Evolutionary conservation across 2,113 vertebrate species (phyloP).

Genomic region (Tinamus guttatus): DNA sequence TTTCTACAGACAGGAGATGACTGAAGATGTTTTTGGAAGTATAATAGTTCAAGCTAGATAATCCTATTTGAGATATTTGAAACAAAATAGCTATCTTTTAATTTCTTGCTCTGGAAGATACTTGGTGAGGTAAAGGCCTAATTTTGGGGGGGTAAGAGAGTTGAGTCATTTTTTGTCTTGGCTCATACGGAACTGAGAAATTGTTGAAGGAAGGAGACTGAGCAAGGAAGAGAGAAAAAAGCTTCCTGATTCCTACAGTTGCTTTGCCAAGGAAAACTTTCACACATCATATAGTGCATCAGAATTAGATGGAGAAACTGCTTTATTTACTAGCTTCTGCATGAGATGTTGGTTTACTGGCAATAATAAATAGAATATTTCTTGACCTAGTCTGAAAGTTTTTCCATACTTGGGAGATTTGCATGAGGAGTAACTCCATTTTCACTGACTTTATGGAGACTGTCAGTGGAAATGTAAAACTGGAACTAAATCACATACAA

Average conservation of each 20-base stretch:
- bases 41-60: background rate
- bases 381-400: background rate
- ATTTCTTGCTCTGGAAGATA: background rate
- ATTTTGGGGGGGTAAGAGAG: background rate
- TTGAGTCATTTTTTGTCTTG: background rate
- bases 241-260: background rate
- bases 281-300: background rate
- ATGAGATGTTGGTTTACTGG: background rate
- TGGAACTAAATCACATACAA: slow-evolving; percentile 6
- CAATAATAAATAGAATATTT: background rate
- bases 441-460: slow-evolving; percentile 21
- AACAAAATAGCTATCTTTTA: background rate
- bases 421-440: slow-evolving; percentile 44
- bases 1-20: background rate
- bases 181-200: background rate
- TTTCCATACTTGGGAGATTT: background rate
- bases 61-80: background rate
- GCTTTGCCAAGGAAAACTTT: slow-evolving; percentile 19
- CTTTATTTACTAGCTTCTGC: slow-evolving; percentile 41
- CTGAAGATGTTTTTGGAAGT: background rate
- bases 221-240: background rate
- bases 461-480: slow-evolving; percentile 23
- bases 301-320: slow-evolving; percentile 22
- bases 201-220: background rate
- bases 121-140: background rate